Evolutionary conservation across 2,797 vertebrate species (phyloP).

Genomic region (Chaetophractus vellerosus): DNA sequence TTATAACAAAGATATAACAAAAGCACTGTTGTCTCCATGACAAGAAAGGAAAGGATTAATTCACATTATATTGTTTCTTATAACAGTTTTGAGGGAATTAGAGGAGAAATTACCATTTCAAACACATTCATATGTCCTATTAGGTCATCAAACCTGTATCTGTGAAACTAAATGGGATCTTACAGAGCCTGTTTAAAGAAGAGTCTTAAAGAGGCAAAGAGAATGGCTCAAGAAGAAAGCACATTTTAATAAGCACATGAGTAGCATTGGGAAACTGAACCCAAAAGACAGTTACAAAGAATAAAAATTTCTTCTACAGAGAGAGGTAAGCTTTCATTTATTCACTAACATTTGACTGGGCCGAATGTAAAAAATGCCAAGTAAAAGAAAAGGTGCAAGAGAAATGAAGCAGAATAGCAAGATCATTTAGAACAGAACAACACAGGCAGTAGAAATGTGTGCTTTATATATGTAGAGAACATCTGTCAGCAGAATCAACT

Average conservation of each 20-base stretch:
- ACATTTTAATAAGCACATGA: slow-evolving; percentile 17
- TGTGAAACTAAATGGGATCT: neutral
- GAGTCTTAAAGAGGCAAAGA: neutral
- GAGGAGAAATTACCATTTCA: slow-evolving; percentile 3
- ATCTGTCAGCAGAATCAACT: no score
- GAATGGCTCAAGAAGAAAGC: neutral
- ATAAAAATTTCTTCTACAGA: neutral
- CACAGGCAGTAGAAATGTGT: neutral
- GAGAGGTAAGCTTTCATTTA: neutral
- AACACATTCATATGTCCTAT: neutral
- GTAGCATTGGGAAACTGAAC: neutral
- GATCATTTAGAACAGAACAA: neutral
- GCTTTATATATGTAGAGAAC: neutral
- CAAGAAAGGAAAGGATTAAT: neutral
- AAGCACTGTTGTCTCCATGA: slow-evolving; percentile 12
- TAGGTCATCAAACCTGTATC: neutral
- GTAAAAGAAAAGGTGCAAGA: neutral
- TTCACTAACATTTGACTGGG: neutral
- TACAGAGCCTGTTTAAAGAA: neutral
- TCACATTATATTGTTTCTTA: neutral
- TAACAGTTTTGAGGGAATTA: neutral
- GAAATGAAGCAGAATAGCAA: neutral
- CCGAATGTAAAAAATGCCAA: neutral
- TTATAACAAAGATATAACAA: neutral
- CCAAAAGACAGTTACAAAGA: neutral